A percentile compares a stretch with the other conserved stretches of the same genome.
Evolutionary conservation across 2,113 vertebrate species (phyloP).

Genomic region (Ophiodon elongatus): DNA sequence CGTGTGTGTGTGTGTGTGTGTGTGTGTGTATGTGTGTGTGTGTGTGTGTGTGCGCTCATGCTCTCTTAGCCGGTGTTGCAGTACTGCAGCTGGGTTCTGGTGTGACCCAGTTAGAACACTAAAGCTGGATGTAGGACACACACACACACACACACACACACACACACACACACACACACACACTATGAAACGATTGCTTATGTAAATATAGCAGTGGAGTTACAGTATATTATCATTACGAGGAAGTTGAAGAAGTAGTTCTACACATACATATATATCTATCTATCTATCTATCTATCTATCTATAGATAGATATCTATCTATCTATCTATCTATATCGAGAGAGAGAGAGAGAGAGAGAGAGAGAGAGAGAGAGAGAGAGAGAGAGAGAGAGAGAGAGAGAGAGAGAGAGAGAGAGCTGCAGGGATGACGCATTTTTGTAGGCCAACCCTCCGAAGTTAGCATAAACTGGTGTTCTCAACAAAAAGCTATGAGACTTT

Average conservation of each 20-base stretch:
- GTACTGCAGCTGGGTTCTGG: slow-evolving; percentile 63
- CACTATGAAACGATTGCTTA: slow-evolving; percentile 1
- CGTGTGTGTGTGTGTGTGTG: not conserved
- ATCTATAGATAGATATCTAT: too few relatives aligned
- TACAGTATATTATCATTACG: not conserved
- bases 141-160: slow-evolving; percentile 25
- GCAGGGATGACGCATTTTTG: too few relatives aligned
- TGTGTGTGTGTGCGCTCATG: slow-evolving; percentile 17
- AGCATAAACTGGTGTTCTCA: too few relatives aligned
- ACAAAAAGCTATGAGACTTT: too few relatives aligned
- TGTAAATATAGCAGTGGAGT: slow-evolving; percentile 5
- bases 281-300: not conserved
- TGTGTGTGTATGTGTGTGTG: slow-evolving; percentile 3
- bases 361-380: too few relatives aligned
- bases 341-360: too few relatives aligned
- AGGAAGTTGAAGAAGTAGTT: not conserved
- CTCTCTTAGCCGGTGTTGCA: slow-evolving; percentile 50
- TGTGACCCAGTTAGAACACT: slow-evolving; percentile 71
- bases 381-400: too few relatives aligned
- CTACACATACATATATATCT: not conserved
- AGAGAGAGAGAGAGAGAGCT: too few relatives aligned
- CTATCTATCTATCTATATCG: too few relatives aligned
- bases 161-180: slow-evolving; percentile 41
- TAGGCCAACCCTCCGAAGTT: too few relatives aligned
- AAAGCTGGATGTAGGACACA: slow-evolving; percentile 61